phyloP scores from a whole-genome alignment of 1,140 invertebrate genomes.

The Idris sp. region DNA sequence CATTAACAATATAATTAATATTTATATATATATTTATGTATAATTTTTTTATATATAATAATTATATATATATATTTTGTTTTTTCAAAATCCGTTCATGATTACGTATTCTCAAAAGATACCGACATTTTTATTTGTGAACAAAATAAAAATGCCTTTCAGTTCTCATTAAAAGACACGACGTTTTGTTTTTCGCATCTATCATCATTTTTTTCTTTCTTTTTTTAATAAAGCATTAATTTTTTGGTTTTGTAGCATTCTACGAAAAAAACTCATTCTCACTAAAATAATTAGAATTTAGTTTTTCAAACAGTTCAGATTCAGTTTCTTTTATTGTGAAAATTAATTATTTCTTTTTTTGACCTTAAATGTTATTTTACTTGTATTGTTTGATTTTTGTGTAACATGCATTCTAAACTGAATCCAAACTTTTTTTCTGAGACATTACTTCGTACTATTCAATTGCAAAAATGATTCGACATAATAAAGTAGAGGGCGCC shows the following conservation, averaged over 20 bases:
- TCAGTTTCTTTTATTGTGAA: conserved; percentile 5
- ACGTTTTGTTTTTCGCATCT: conserved; percentile 24
- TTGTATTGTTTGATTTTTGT: no score
- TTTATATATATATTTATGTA: conserved; percentile 55
- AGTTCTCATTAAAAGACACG: conserved; percentile 12
- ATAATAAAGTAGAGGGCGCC: conserved; percentile 24
- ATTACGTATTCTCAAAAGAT: conserved; percentile 56
- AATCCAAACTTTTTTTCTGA: conserved; percentile 14
- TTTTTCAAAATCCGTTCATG: conserved; percentile 54
- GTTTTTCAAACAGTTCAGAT: conserved; percentile 14
- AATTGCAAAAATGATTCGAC: conserved; percentile 28
- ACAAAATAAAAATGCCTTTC: conserved; percentile 46
- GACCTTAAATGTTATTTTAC: not conserved
- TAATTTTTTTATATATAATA: conserved; percentile 60
- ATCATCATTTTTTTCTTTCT: no score
- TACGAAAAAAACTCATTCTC: conserved; percentile 34
- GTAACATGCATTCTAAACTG: no score
- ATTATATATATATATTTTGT: conserved; percentile 54
- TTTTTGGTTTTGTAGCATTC: conserved; percentile 38
- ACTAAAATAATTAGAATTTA: conserved; percentile 24
- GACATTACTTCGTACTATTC: conserved; percentile 14
- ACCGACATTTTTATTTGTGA: conserved; percentile 29
- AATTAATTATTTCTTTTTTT: no score
- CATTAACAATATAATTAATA: conserved; percentile 63
- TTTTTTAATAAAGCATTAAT: conserved; percentile 67